phyloP scores from a whole-genome alignment of 1,140 invertebrate genomes.

The Marisa cornuarietis region DNA sequence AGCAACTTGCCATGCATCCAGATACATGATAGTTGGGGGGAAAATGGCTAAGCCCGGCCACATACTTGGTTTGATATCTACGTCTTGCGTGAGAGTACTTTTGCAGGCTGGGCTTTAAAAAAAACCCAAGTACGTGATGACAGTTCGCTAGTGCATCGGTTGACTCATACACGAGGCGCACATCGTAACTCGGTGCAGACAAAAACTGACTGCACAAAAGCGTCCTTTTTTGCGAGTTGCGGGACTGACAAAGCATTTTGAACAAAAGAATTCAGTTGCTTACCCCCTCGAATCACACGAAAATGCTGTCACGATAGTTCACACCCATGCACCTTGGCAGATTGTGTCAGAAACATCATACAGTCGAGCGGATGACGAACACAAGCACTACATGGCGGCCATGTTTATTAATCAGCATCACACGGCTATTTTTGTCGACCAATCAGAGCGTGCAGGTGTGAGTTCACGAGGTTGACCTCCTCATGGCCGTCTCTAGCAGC shows the following conservation, averaged over 20 bases:
- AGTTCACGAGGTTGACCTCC: constrained; percentile 18
- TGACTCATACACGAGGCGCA: constrained; percentile 13
- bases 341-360: constrained; percentile 14
- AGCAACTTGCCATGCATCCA: too few species aligned
- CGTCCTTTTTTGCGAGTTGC: not conserved
- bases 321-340: constrained; percentile 19
- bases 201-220: constrained; percentile 4
- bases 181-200: constrained; percentile 8
- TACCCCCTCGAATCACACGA: not conserved
- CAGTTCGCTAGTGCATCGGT: constrained; percentile 5
- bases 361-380: constrained; percentile 1
- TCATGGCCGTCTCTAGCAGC: constrained; percentile 1
- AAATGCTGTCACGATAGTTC: not conserved
- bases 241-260: constrained; percentile 16
- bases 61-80: too few species aligned
- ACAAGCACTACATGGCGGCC: constrained; percentile 20
- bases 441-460: constrained; percentile 11
- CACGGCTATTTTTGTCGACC: constrained; percentile 23
- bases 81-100: too few species aligned
- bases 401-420: constrained; percentile 29
- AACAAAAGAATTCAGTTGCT: not conserved
- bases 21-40: too few species aligned
- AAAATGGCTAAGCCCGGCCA: too few species aligned
- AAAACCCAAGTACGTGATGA: not conserved
- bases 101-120: too few species aligned